These are phyloP conservation scores for Cosmia trapezina DNA, from an alignment of 2,888 invertebrate species.

Conservation along the genomic window DNA sequence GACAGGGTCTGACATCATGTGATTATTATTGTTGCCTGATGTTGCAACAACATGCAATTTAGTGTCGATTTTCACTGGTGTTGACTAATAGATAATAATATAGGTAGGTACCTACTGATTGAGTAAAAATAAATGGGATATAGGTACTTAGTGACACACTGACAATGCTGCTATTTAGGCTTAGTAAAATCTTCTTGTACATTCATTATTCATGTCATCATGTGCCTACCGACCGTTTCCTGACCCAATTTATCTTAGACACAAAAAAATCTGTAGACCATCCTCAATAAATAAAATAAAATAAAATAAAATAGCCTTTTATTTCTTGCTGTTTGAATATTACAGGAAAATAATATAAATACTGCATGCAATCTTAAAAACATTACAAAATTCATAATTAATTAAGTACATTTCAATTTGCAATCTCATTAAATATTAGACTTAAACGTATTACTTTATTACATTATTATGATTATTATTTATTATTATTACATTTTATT, in stretches of 20 bases:
- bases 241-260: neutral
- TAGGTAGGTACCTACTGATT: neutral
- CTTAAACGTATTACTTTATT: no score
- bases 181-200: neutral
- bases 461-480: no score
- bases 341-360: no score
- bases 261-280: neutral
- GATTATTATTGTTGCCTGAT: constrained; percentile 16
- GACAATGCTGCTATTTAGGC: neutral
- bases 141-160: neutral
- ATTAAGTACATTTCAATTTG: no score
- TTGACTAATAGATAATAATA: constrained; percentile 6
- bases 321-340: no score
- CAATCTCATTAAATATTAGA: no score
- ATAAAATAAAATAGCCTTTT: no score
- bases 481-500: no score
- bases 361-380: no score
- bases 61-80: constrained; percentile 1
- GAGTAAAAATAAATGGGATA: neutral
- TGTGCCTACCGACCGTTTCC: neutral
- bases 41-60: constrained; percentile 2
- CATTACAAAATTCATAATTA: no score
- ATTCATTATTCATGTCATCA: neutral
- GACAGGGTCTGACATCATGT: constrained; percentile 15
- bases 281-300: no score